These are phyloP conservation scores for Pemphredon lugubris DNA, from an alignment of 2,888 invertebrate genomes.

Conservation along the genomic window DNA sequence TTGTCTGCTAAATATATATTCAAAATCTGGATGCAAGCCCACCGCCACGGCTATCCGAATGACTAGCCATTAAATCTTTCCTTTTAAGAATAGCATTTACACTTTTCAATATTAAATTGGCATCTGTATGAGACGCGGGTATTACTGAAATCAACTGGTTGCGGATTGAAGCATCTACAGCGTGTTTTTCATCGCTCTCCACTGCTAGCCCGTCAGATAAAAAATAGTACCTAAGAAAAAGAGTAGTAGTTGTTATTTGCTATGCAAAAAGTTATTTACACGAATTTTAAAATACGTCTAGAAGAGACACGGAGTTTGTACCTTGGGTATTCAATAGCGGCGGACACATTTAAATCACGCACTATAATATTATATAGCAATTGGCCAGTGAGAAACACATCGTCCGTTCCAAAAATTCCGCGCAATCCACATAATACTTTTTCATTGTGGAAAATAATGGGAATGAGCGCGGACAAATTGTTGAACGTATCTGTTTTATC, in stretches of 20 bases:
- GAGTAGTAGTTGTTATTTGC: not conserved
- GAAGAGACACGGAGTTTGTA: constrained; percentile 51
- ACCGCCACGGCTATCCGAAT: constrained; percentile 88
- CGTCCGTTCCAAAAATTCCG: constrained; percentile 82
- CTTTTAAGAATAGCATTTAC: constrained; percentile 87
- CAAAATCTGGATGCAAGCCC: constrained; percentile 86
- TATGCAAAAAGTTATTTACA: constrained; percentile 26
- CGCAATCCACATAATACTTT: constrained; percentile 82
- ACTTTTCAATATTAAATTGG: constrained; percentile 78
- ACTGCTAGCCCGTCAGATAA: constrained; percentile 71
- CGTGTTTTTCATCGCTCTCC: constrained; percentile 71
- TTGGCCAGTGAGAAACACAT: constrained; percentile 82
- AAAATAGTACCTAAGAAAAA: constrained; percentile 71
- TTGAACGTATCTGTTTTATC: constrained; percentile 78
- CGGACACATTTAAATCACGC: constrained; percentile 80
- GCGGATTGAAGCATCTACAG: constrained; percentile 65
- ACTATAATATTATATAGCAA: constrained; percentile 81
- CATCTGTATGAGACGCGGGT: constrained; percentile 59
- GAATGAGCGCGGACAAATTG: constrained; percentile 67
- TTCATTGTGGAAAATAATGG: constrained; percentile 71
- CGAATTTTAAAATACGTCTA: constrained; percentile 21
- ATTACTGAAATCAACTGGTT: constrained; percentile 59
- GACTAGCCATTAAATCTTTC: constrained; percentile 85
- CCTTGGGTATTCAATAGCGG: constrained; percentile 82
- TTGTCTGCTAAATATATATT: constrained; percentile 2